Conservation (phyloP, 2,113 vertebrate species). For the Burhinus bistriatus region DNA sequence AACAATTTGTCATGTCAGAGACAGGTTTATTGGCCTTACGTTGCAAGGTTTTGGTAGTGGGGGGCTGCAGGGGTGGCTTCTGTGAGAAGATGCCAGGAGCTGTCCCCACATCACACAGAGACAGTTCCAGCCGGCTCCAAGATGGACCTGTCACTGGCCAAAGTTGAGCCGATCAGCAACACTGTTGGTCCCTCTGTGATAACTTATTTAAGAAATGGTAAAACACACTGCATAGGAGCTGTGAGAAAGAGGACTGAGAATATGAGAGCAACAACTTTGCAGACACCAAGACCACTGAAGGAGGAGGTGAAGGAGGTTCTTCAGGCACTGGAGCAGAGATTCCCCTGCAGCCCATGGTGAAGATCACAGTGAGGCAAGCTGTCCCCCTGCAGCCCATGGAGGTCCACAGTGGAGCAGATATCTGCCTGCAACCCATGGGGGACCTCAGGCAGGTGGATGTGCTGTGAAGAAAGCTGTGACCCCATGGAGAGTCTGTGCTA, state of each 20-base stretch:
- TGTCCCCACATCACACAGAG: not conserved
- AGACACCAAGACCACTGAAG: not conserved
- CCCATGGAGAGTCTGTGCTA: rapidly evolving
- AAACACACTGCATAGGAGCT: not conserved
- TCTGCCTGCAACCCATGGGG: not conserved
- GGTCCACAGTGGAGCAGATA: not conserved
- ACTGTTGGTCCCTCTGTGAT: not conserved
- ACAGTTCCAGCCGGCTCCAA: not conserved
- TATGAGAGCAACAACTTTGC: rapidly evolving
- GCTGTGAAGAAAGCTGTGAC: not conserved
- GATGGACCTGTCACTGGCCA: rapidly evolving
- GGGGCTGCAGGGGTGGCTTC: not conserved
- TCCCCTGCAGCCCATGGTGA: not conserved
- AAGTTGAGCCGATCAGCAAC: not conserved
- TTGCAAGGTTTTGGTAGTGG: not conserved
- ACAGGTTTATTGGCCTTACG: not conserved
- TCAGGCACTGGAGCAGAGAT: not conserved
- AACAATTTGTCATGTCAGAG: not conserved
- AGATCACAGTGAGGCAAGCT: not conserved
- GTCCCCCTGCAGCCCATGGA: not conserved
- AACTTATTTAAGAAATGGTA: not conserved
- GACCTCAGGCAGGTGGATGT: too few species aligned
- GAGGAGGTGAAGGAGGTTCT: not conserved
- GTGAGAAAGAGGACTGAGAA: not conserved
- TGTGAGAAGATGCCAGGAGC: not conserved